Percentiles rank a stretch among this genome's conserved stretches.
These are phyloP conservation scores for Enteromius anoplus DNA, from an alignment of 2,797 vertebrate species.

Conservation along the genomic window DNA sequence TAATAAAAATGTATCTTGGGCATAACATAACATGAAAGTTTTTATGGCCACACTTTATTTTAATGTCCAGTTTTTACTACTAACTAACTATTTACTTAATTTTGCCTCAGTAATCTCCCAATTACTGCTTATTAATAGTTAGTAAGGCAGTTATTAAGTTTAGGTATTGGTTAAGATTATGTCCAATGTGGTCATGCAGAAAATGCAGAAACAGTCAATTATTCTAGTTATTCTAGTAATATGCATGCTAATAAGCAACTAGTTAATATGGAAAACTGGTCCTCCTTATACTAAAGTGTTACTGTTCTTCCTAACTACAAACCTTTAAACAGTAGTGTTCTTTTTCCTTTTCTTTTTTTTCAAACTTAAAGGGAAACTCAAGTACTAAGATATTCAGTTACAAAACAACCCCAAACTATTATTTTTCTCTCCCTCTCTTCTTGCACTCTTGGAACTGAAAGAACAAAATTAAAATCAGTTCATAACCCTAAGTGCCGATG, in stretches of 20 bases:
- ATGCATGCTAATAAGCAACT: neutral
- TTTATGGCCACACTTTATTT: too few species aligned
- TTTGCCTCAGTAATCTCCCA: too few species aligned
- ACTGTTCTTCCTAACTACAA: neutral
- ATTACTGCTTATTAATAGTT: too few species aligned
- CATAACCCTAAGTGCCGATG: conserved; percentile 18
- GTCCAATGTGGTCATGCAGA: neutral
- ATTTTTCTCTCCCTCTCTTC: neutral
- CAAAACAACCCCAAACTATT: neutral
- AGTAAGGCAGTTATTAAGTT: neutral
- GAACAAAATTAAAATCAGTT: conserved; percentile 37
- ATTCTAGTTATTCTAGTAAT: neutral
- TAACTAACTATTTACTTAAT: too few species aligned
- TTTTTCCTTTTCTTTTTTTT: neutral
- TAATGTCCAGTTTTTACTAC: too few species aligned
- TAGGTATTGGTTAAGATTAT: neutral
- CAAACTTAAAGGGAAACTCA: neutral
- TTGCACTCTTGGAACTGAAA: conserved; percentile 15
- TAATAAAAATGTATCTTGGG: too few species aligned
- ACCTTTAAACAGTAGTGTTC: neutral
- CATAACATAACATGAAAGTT: neutral
- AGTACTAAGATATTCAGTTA: conserved; percentile 2
- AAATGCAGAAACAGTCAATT: neutral
- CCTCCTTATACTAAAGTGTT: neutral
- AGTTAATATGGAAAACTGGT: neutral